A percentile compares a stretch with the other conserved stretches of the same genome.
Conservation (phyloP, 1,140 invertebrate species). For the Leptinotarsa lineolata region DNA sequence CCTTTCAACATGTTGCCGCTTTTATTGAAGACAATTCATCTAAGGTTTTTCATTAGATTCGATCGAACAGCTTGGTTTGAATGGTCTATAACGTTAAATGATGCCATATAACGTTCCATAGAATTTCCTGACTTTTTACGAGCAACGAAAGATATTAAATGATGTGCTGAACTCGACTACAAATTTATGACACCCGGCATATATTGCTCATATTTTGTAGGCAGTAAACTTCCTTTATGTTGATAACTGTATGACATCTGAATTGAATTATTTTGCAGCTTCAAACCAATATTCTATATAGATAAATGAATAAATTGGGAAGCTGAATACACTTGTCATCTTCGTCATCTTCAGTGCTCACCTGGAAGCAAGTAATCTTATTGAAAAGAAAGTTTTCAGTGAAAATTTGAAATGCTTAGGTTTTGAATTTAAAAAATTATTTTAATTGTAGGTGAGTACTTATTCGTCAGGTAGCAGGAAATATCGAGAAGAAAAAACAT, state of each 20-base stretch:
- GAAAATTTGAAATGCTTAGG: too few relatives aligned
- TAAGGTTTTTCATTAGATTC: neutral
- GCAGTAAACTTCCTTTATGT: neutral
- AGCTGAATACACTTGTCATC: too few relatives aligned
- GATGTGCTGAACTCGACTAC: neutral
- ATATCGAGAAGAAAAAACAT: too few relatives aligned
- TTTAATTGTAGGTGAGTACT: too few relatives aligned
- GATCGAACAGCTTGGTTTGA: neutral
- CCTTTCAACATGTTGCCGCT: neutral
- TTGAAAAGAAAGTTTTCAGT: too few relatives aligned
- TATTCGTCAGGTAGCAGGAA: too few relatives aligned
- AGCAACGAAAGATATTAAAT: neutral
- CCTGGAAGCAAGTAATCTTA: too few relatives aligned
- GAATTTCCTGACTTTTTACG: neutral
- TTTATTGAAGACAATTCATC: neutral
- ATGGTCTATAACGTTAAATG: constrained; percentile 6
- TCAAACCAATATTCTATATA: too few relatives aligned
- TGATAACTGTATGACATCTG: neutral
- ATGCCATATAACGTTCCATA: constrained; percentile 8
- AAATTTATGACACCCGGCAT: neutral
- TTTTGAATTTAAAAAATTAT: too few relatives aligned
- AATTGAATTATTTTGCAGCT: too few relatives aligned
- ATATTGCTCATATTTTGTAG: constrained; percentile 1
- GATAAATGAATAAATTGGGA: too few relatives aligned
- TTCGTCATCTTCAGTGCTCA: too few relatives aligned